These are phyloP conservation scores for Melanotaenia trifasciata DNA, from an alignment of 2,797 vertebrate species.

Conservation along the genomic window DNA sequence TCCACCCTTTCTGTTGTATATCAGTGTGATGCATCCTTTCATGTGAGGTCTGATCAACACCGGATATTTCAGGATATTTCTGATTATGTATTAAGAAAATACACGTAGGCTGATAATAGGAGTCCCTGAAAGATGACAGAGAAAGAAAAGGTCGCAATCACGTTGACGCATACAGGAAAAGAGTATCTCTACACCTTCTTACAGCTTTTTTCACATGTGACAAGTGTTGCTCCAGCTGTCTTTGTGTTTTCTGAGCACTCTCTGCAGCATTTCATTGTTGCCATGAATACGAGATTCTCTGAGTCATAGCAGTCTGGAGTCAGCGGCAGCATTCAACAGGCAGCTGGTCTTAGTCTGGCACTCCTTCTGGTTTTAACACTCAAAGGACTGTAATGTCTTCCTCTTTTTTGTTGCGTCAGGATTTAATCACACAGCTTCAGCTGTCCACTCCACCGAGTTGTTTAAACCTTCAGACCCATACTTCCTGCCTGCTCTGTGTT, in stretches of 20 bases:
- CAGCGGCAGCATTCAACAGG: slow-evolving; percentile 21
- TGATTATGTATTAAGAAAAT: slow-evolving; percentile 1
- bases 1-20: neutral
- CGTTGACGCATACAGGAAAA: slow-evolving; percentile 14
- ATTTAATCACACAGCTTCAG: slow-evolving; percentile 22
- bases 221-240: neutral
- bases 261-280: slow-evolving; percentile 18
- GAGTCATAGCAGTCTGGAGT: slow-evolving; percentile 15
- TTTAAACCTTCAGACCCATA: slow-evolving; percentile 38
- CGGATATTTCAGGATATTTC: slow-evolving; percentile 26
- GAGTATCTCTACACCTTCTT: slow-evolving; percentile 16
- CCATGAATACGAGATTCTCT: slow-evolving; percentile 16
- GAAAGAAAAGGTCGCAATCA: slow-evolving; percentile 37
- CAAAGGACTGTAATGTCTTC: slow-evolving; percentile 9
- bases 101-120: slow-evolving; percentile 3
- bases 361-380: slow-evolving; percentile 20
- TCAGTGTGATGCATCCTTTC: slow-evolving; percentile 22
- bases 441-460: slow-evolving; percentile 2
- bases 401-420: slow-evolving; percentile 2
- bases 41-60: slow-evolving; percentile 10
- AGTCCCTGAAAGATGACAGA: neutral
- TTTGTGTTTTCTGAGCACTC: slow-evolving; percentile 5
- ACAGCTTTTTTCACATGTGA: neutral
- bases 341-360: slow-evolving; percentile 17
- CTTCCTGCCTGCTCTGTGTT: slow-evolving; percentile 58